These are phyloP conservation scores for Pygmarrhopalites habei DNA, from an alignment of 1,140 invertebrate species.

Conservation along the genomic window DNA sequence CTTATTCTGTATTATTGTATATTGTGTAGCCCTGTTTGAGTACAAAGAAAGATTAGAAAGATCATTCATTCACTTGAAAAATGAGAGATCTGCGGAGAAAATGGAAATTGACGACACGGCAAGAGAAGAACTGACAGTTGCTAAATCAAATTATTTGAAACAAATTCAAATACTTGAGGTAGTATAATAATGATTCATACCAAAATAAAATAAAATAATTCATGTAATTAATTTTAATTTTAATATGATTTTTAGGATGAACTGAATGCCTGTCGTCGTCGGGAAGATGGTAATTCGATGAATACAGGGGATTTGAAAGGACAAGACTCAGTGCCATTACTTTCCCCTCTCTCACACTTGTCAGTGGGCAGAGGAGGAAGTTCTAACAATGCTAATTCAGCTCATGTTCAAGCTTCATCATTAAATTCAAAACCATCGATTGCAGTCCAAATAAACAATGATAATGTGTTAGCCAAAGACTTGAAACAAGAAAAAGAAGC, in stretches of 20 bases:
- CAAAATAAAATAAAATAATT: neutral
- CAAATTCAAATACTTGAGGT: conserved; percentile 21
- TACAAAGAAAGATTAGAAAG: conserved; percentile 24
- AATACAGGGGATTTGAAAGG: neutral
- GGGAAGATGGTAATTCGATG: conserved; percentile 15
- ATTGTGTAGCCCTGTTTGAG: conserved; percentile 19
- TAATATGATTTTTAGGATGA: conserved; percentile 13
- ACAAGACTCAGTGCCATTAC: conserved; percentile 2
- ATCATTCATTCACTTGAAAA: conserved; percentile 17
- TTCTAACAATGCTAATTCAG: conserved; percentile 1
- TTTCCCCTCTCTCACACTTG: neutral
- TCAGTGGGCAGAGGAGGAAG: neutral
- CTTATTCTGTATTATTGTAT: too few relatives aligned
- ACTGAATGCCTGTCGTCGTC: conserved; percentile 12
- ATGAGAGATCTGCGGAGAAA: conserved; percentile 15
- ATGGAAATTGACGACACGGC: conserved; percentile 1
- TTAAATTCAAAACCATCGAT: neutral
- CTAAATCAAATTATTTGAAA: neutral
- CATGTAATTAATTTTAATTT: neutral
- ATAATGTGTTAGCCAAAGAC: neutral
- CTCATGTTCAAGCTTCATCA: neutral
- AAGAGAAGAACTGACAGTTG: conserved; percentile 6
- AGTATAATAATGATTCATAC: neutral
- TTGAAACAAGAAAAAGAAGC: conserved; percentile 1
- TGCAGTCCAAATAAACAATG: neutral